Conservation (phyloP, 2,888 invertebrate genomes). For the Oxycera nigricornis region DNA sequence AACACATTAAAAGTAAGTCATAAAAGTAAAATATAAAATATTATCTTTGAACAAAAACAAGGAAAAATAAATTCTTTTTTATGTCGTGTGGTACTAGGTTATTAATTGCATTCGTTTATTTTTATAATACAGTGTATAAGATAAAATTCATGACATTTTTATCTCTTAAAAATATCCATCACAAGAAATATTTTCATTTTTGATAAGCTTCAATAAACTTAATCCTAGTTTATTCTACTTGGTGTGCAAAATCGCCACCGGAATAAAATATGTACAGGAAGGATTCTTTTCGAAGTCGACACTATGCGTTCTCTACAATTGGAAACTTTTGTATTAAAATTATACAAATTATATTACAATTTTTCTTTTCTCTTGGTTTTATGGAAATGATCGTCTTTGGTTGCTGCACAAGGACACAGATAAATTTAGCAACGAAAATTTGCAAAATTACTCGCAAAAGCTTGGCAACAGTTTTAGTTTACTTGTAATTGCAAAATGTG, state of each 20-base stretch:
- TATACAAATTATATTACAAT: too few species aligned
- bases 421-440: too few species aligned
- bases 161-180: slow-evolving; percentile 14
- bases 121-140: slow-evolving; percentile 13
- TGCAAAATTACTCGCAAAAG: too few species aligned
- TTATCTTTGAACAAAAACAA: slow-evolving; percentile 19
- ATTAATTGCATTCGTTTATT: slow-evolving; percentile 14
- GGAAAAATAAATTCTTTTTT: slow-evolving; percentile 24
- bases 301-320: too few species aligned
- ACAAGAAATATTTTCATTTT: slow-evolving; percentile 3
- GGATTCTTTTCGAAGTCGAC: background rate
- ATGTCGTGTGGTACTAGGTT: background rate
- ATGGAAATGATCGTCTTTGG: too few species aligned
- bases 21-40: slow-evolving; percentile 25
- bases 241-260: slow-evolving; percentile 7
- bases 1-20: background rate
- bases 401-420: too few species aligned
- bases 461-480: too few species aligned
- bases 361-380: too few species aligned
- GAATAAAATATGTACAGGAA: slow-evolving; percentile 25
- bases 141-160: slow-evolving; percentile 17
- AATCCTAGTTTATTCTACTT: background rate
- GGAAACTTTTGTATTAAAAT: too few species aligned
- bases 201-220: background rate
- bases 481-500: too few species aligned